Base-by-base conservation (phyloP, 2,888 invertebrate genomes). In the Resseliella maxima region DNA sequence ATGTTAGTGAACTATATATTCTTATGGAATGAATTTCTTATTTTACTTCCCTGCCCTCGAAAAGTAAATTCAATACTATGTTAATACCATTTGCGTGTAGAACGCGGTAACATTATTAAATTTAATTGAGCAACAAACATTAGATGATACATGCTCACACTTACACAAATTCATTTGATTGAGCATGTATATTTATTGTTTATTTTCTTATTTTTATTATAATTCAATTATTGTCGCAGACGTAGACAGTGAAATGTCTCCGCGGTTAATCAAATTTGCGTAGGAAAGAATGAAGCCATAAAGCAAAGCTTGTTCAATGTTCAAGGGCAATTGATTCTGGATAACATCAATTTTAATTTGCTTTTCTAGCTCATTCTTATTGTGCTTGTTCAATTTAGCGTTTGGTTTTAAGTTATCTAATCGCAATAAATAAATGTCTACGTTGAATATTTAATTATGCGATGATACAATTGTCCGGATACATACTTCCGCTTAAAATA, bases 141-240 rank as follows among this genome's bases (percentile, higher is more conserved):
- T 59, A n/a, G 59, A 24, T 24, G 24, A 10, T n/a, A n/a, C n/a
- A n/a, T n/a, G n/a, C n/a, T n/a, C n/a, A n/a, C n/a, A n/a, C n/a
- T n/a, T n/a, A n/a, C 59, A 59, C 24, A 59, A 1, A 59, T 21
- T 18, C 2, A 21, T 1, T 59, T 59, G 59, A 59, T 59, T 59
- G 59, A 24, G 15, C 2, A 50, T 18, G 46, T 41, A 41, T 41
- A 5, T 41, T 41, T 12, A 12, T 41, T 12, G 15, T 50, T 59
- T 3, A 24, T 24, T 59, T n/a, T 59, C 24, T n/a, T 24, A 59
- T 59, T 18, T 59, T 15, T 12, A 72, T 31, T 31, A 31, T 59
- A 72, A 72, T 72, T 72, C 31, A 72, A 72, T 72, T 72, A 72
- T 72, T 72, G 72, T 35, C 27, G 27, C 31, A 72, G 72, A 35